phyloP scores from a whole-genome alignment of 30 jellyfish, hydroid and myxozoan genomes.

The Rhopilema esculentum region DNA sequence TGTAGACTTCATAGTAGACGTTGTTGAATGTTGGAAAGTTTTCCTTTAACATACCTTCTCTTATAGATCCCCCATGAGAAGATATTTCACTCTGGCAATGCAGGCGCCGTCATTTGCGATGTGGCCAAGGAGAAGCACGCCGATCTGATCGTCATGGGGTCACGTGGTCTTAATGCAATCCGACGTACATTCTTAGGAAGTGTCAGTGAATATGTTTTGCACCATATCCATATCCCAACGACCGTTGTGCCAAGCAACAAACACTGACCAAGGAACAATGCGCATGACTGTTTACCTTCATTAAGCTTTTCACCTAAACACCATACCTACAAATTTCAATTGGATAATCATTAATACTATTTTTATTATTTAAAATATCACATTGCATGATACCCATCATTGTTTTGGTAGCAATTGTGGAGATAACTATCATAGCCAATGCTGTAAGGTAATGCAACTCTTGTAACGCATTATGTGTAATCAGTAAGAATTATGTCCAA shows the following conservation, averaged over 20 bases:
- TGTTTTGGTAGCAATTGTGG: not conserved
- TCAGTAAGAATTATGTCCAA: not conserved
- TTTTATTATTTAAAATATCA: too few relatives aligned
- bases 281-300: not conserved
- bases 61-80: conserved; percentile 62
- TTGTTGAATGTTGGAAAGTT: not conserved
- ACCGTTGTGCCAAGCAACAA: conserved; percentile 64
- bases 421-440: not conserved
- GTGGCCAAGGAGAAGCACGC: conserved; percentile 64
- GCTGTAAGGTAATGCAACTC: not conserved
- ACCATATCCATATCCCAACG: conserved; percentile 68
- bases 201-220: conserved; percentile 80
- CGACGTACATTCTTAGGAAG: conserved; percentile 83
- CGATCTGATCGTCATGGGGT: conserved; percentile 76
- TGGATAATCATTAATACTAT: not conserved
- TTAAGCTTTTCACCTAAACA: not conserved
- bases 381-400: not conserved
- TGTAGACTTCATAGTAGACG: not conserved
- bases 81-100: conserved; percentile 75
- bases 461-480: not conserved
- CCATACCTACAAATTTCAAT: not conserved
- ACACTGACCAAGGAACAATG: not conserved
- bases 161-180: conserved; percentile 80
- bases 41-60: not conserved
- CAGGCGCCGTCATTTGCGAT: conserved; percentile 79